Evolutionary conservation across 2,797 vertebrate genomes (phyloP).

Genomic region (Sebastes nivosus): DNA sequence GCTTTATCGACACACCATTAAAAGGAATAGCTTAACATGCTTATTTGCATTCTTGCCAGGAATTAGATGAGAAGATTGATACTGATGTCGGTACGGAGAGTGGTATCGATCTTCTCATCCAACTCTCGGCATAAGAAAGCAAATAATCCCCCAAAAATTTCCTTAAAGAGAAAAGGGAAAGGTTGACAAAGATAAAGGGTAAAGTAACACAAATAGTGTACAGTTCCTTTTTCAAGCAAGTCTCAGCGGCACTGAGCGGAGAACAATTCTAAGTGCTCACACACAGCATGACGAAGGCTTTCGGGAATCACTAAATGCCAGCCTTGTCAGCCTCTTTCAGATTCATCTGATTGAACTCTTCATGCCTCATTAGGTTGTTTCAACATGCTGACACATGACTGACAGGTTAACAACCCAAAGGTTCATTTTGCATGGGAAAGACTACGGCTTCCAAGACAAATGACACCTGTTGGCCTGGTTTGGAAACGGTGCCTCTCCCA

Average conservation of each 20-base stretch:
- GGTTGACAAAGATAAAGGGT: not conserved
- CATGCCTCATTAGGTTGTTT: constrained; percentile 59
- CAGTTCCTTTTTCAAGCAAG: not conserved
- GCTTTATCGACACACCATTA: not conserved
- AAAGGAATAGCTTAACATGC: not conserved
- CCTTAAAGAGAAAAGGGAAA: not conserved
- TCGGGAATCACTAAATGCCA: constrained; percentile 53
- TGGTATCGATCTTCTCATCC: not conserved
- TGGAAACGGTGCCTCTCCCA: not conserved
- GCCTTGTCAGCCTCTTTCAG: constrained; percentile 58
- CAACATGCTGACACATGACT: constrained; percentile 36
- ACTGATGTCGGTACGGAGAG: not conserved
- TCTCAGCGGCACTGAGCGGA: constrained; percentile 7
- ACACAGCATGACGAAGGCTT: constrained; percentile 34
- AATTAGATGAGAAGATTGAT: not conserved
- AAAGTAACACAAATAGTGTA: not conserved
- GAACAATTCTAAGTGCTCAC: constrained; percentile 2
- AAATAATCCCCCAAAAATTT: not conserved
- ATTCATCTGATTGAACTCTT: constrained; percentile 56
- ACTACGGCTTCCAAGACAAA: constrained; percentile 12
- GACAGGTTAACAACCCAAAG: constrained; percentile 39
- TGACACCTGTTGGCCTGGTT: constrained; percentile 44
- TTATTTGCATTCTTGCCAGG: not conserved
- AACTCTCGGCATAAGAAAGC: not conserved
- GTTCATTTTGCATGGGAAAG: constrained; percentile 35